Evolutionary conservation across 2,797 vertebrate genomes (phyloP), one percentile per base, ranked within the genome.

Genomic region (Labeo calbasu): DNA sequence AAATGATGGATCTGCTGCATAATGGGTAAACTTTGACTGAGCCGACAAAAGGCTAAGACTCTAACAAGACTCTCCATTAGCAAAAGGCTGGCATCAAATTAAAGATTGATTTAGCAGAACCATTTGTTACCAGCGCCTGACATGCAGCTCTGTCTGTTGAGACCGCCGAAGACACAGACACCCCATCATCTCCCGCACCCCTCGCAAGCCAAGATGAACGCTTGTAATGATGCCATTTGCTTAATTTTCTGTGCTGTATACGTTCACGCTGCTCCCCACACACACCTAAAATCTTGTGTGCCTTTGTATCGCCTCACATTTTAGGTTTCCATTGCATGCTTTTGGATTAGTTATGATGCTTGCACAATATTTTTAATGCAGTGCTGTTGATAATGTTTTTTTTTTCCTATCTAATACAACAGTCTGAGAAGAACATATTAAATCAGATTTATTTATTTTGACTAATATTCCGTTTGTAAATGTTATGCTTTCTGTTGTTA

Each of bases 171-270:
- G 92, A 93, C 86, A 80, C 91, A 93, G 90, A 91, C 85, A 91
- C 90, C 61, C 88, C 90, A 91, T 92, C 91, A 93, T 89, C 82
- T 91, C 91, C 92, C 82, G 79, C 89, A 92, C 92, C 91, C 92
- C 92, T 94, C 92, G 78, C 89, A 95, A 93, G 94, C 94, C 92
- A 92, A 95, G 93, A 95, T 95, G 87, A 94, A 92, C 87, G 87
- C 83, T 91, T 93, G 91, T 95, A 95, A 96, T 94, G 94, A 94
- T 86, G 91, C 93, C 88, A 95, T 95, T 95, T 95, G 92, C 94
- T 92, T 95, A 94, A 90, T 91, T 90, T 90, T 84, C 87, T 85
- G 81, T 10, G 32, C 77, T 72, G 85, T 69, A 85, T 83, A 73
- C 86, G 82, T 85, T 78, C 81, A 79, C 81, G 13, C 53, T 43